phyloP scores from a whole-genome alignment of 1,140 invertebrate genomes.

The Phenacoccus solenopsis region DNA sequence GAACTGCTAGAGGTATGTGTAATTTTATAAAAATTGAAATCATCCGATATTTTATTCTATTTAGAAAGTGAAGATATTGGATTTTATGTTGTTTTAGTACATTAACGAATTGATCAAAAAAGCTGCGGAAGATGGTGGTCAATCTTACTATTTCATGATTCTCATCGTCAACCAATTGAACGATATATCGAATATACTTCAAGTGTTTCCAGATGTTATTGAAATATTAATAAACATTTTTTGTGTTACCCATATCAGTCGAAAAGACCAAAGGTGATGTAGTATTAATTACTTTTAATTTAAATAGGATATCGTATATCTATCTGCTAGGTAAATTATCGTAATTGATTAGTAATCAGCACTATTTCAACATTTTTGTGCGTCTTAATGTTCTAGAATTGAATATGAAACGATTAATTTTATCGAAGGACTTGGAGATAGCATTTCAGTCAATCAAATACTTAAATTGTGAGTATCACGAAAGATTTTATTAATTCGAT shows the following conservation, averaged over 20 bases:
- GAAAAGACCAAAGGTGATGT: slow-evolving; percentile 29
- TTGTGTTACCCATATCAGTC: slow-evolving; percentile 20
- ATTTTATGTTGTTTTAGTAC: slow-evolving; percentile 27
- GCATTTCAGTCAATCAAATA: slow-evolving; percentile 18
- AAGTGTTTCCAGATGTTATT: slow-evolving; percentile 7
- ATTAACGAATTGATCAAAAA: slow-evolving; percentile 24
- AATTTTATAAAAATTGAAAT: too few relatives aligned
- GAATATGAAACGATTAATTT: slow-evolving; percentile 19
- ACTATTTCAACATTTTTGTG: too few relatives aligned
- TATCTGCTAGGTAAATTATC: too few relatives aligned
- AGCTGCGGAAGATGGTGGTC: slow-evolving; percentile 25
- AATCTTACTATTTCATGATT: slow-evolving; percentile 25
- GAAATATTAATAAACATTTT: slow-evolving; percentile 23
- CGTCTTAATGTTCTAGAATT: slow-evolving; percentile 21
- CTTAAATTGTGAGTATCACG: slow-evolving; percentile 20
- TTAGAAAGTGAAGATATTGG: too few relatives aligned
- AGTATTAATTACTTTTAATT: too few relatives aligned
- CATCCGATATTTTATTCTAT: too few relatives aligned
- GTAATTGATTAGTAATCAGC: too few relatives aligned
- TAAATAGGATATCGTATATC: too few relatives aligned
- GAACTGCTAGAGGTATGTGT: background rate
- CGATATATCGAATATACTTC: background rate
- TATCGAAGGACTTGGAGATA: slow-evolving; percentile 11
- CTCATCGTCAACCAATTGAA: slow-evolving; percentile 20
- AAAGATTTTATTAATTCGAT: slow-evolving; percentile 16